Base-by-base conservation (phyloP, 2,113 vertebrate genomes). In the Tupaia chinensis region DNA sequence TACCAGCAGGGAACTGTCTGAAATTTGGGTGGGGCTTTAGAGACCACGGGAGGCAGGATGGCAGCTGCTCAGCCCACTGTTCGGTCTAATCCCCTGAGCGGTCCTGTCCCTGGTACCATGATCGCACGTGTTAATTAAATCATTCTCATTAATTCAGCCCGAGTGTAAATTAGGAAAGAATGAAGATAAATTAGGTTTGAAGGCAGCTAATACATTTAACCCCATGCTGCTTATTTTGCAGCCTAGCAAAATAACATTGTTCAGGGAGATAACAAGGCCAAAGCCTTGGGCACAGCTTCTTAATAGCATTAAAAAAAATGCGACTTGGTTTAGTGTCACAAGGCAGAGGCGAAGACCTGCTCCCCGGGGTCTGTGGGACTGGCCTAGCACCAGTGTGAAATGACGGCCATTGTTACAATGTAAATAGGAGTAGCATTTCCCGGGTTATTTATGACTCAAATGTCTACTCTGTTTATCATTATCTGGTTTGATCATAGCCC, bases 131-230 rank as follows among this genome's bases (percentile, higher is more conserved):
- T 97, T 99, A 98, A 99, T 99, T 98, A 98, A 98, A 98, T 98
- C 68, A 98, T 97, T 98, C 96, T 98, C 98, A 98, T 98, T 98
- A 98, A 98, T 98, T 98, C 94, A 98, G 97, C 97, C 97, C 0
- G 65, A 98, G 97, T 98, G 96, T 98, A 98, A 98, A 98, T 98
- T 98, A 98, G 98, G 96, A 98, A 98, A 87, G 93, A 98, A 99
- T 98, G 96, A 98, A 98, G 98, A 98, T 98, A 98, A 98, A 98
- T 98, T 98, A 98, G 96, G 91, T 97, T 93, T 95, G 97, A 98
- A 95, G 94, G 91, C 93, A 98, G 94, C 95, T 98, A 98, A 98
- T 98, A 98, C 97, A 97, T 98, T 99, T 98, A 98, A 98, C 97
- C 98, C 94, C 98, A 97, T 96, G 97, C 98, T 98, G 98, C 97